Percentiles rank a stretch among this genome's conserved stretches.
phyloP scores from a whole-genome alignment of 1,140 invertebrate genomes.

The Papilio xuthus region DNA sequence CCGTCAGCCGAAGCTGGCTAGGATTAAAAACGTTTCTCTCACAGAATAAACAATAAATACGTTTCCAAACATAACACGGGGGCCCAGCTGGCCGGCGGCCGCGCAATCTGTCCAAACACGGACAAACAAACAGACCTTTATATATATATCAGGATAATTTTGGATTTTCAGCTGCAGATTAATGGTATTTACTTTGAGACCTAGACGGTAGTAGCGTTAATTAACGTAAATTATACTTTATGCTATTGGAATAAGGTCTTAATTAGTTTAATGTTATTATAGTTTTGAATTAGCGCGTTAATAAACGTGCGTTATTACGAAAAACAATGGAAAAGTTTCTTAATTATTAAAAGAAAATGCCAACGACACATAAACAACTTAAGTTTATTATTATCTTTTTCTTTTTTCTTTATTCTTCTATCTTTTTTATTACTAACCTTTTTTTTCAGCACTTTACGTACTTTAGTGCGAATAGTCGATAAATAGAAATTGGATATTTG shows the following conservation, averaged over 20 bases:
- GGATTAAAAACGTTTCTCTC: slow-evolving; percentile 19
- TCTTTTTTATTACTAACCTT: no score
- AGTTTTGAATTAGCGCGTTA: background rate
- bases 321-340: background rate
- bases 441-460: no score
- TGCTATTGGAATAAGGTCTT: background rate
- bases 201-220: background rate
- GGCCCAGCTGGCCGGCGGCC: slow-evolving; percentile 16
- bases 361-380: no score
- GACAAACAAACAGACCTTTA: slow-evolving; percentile 26
- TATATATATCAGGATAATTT: slow-evolving; percentile 32
- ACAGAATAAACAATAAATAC: slow-evolving; percentile 24
- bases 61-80: slow-evolving; percentile 10
- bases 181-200: slow-evolving; percentile 26
- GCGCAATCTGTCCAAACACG: slow-evolving; percentile 30
- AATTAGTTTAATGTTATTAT: background rate
- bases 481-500: background rate
- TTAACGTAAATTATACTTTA: slow-evolving; percentile 20
- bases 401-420: no score
- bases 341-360: no score
- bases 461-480: no score
- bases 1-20: background rate
- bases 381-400: no score
- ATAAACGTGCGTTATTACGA: background rate
- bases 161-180: slow-evolving; percentile 23